Evolutionary conservation across 2,113 vertebrate species (phyloP).

Genomic region (Gila orcuttii): DNA sequence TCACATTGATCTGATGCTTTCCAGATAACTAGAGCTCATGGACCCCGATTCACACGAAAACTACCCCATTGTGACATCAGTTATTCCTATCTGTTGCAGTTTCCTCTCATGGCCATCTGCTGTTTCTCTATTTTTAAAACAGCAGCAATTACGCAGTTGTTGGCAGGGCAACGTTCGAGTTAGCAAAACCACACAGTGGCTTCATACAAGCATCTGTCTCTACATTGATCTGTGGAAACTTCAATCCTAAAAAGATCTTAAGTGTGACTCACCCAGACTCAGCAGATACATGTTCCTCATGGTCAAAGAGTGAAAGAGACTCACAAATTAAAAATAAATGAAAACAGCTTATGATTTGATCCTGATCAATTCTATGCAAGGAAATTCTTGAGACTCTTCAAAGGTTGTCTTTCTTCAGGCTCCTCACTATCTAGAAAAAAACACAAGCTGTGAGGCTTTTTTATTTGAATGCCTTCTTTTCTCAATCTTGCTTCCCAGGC

Average conservation of each 20-base stretch:
- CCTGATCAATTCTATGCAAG: neutral
- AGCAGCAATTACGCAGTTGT: neutral
- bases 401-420: neutral
- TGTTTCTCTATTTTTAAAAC: constrained; percentile 18
- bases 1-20: constrained; percentile 12
- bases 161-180: neutral
- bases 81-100: constrained; percentile 29
- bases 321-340: neutral
- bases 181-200: neutral
- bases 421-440: neutral
- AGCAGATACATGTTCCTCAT: constrained; percentile 64
- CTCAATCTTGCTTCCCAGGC: neutral
- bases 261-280: constrained; percentile 69
- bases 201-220: neutral
- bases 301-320: constrained; percentile 46
- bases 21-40: constrained; percentile 4
- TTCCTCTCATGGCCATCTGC: constrained; percentile 24
- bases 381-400: neutral
- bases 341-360: neutral
- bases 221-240: constrained; percentile 41
- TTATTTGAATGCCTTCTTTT: neutral
- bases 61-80: neutral
- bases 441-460: neutral
- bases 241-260: constrained; percentile 29
- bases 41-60: neutral